Conservation (phyloP, 1,140 invertebrate species). For the Pseudomyrmex dendroicus region DNA sequence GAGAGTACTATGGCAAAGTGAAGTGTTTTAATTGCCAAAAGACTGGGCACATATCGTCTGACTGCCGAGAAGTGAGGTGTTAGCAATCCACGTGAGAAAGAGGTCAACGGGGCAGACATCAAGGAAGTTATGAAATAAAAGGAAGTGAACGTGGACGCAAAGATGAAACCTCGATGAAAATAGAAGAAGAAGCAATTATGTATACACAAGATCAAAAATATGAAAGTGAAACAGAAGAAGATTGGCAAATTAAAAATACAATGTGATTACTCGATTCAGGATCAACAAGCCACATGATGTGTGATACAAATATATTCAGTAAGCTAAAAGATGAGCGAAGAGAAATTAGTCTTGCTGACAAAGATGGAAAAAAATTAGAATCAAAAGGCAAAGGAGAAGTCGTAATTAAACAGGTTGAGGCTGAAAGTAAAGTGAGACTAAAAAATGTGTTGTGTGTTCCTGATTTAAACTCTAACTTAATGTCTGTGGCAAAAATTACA, state of each 20-base stretch:
- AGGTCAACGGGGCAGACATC: neutral
- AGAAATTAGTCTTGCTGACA: neutral
- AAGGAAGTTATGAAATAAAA: neutral
- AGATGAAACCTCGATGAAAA: neutral
- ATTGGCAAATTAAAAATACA: neutral
- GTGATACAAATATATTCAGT: neutral
- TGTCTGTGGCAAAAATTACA: constrained; percentile 12
- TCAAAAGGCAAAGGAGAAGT: constrained; percentile 1
- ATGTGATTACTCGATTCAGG: constrained; percentile 14
- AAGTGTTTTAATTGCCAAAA: constrained; percentile 36
- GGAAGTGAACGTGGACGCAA: neutral
- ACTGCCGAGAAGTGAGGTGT: neutral
- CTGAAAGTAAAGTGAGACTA: neutral
- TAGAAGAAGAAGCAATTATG: neutral
- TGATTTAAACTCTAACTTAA: neutral
- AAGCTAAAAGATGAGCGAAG: neutral
- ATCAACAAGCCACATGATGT: constrained; percentile 12
- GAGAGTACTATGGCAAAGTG: neutral
- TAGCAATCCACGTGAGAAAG: neutral
- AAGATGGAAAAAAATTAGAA: constrained; percentile 30
- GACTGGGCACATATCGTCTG: neutral
- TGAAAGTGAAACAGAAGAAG: neutral
- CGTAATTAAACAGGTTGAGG: neutral
- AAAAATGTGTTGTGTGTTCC: constrained; percentile 15
- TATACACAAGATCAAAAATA: neutral